Evolutionary conservation across 37 sponge, comb jelly and placozoan genomes (phyloP), one percentile per base, ranked within the genome.

Genomic region (Chondrilla cf. caribensis): DNA sequence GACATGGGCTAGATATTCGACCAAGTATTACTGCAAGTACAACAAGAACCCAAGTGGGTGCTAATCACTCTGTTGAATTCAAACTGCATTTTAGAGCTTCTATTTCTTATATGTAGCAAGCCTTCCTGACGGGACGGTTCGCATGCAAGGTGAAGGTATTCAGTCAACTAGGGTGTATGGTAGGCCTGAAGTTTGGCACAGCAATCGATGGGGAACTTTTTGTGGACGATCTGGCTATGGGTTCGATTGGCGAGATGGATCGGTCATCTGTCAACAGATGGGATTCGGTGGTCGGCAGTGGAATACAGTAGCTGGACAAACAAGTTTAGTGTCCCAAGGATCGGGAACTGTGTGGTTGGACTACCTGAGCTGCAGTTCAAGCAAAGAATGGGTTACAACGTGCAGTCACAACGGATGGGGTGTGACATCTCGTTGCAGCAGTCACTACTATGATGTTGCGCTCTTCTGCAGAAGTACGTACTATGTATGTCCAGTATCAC

Each of bases 401-500:
- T 37, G 41, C 44, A 36, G 44, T n/a, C 64, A 62, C 64, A 62
- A 62, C 15, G 64, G 64, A 18, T 73, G 76, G 76, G 76, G 76
- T 11, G 51, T 47, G 51, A 47, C 51, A 6, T 47, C 51, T 14
- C 9, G 25, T 39, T 36, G 41, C 76, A 36, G 43, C 25, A 24
- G 18, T 43, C 76, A 73, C 43, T 5, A 2, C 21, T 37, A 73
- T 22, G 76, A 73, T 73, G 76, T 37, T 39, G 76, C 38, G 43
- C 3, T 73, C 11, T 24, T 32, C 2, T 73, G 76, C 41, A 39
- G 36, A 43, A 37, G 76, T 73, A 37, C 38, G 76, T 11, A 47
- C 6, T 47, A n/a, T n/a, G n/a, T n/a, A n/a, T n/a, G n/a, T n/a
- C n/a, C n/a, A n/a, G n/a, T n/a, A n/a, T n/a, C n/a, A n/a, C n/a